Evolutionary conservation across 1,140 invertebrate genomes (phyloP).

Genomic region (Drosophila mojavensis): DNA sequence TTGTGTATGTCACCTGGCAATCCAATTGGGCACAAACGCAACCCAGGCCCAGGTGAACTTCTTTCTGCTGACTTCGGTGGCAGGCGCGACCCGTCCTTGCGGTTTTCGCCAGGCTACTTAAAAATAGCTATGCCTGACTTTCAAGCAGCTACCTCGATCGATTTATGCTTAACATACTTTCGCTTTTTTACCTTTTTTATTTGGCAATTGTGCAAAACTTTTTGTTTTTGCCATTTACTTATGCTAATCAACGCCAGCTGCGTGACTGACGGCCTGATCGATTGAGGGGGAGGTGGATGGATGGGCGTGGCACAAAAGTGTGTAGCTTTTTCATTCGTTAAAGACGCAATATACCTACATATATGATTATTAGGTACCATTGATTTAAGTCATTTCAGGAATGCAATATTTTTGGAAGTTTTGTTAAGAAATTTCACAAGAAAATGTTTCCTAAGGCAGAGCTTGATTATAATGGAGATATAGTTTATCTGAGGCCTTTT

Average conservation of each 20-base stretch:
- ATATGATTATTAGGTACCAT: background rate
- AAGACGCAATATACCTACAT: slow-evolving; percentile 12
- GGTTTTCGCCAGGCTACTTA: slow-evolving; percentile 59
- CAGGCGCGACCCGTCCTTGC: slow-evolving; percentile 48
- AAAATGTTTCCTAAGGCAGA: no score
- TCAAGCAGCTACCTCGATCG: slow-evolving; percentile 53
- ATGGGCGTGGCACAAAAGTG: no score
- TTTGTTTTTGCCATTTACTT: slow-evolving; percentile 56
- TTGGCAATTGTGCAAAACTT: slow-evolving; percentile 24
- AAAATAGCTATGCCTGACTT: slow-evolving; percentile 68
- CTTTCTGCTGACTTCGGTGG: slow-evolving; percentile 27
- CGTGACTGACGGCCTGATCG: slow-evolving; percentile 32
- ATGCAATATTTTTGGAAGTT: no score
- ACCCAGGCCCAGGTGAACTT: slow-evolving; percentile 16
- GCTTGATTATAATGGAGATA: no score
- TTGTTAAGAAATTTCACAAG: no score
- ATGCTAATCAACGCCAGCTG: slow-evolving; percentile 65
- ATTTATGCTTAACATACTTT: slow-evolving; percentile 80
- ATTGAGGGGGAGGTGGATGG: background rate
- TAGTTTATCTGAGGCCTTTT: no score
- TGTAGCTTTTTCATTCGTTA: background rate
- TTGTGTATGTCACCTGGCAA: slow-evolving; percentile 57
- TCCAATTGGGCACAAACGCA: slow-evolving; percentile 69
- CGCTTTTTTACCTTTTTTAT: slow-evolving; percentile 60
- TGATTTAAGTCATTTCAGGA: slow-evolving; percentile 37